Base-by-base conservation (phyloP, 2,113 vertebrate genomes). In the Coregonus clupeaformis region DNA sequence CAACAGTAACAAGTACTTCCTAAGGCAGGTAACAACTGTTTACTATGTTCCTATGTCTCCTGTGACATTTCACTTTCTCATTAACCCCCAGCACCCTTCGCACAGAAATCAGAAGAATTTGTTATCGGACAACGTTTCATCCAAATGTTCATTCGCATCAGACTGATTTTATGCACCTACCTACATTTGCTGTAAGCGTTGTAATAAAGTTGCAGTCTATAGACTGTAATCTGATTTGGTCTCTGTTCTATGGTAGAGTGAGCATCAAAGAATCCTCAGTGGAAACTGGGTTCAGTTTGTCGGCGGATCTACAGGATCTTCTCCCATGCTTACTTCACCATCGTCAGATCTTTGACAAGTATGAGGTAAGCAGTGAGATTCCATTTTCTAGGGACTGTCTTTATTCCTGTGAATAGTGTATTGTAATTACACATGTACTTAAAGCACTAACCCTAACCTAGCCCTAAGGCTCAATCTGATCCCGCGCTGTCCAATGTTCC, bases 1-100 rank as follows among this genome's bases (percentile, higher is more conserved):
- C 84, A 97, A 97, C 93, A 97, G 96, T 90, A 97, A 96, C 94
- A 97, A 97, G 89, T 97, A 97, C 86, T 96, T 97, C 76, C 96
- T 95, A 65, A 97, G n/a, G 96, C 93, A 94, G 96, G 96, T 96
- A 91, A 52, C 49, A 4, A 18, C 49, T 52, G 49, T 52, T 52
- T 52, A 52, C 16, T 3, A 5, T 52, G 16, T 52, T 52, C 49
- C 12, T 4, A 91, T 89, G 14, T 9, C 14, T 55, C 16, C 12
- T 60, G 57, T 60, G n/a, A 18, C 12, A 4, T 49, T n/a, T 59
- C 7, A 20, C 52, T 55, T 55, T 20, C 16, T 5, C 52, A 20
- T 55, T 55, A 20, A 55, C 13, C 52, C 13, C 52, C 20, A 18
- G 20, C 52, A 55, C 5, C 52, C 52, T 55, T 55, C 52, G 20